A percentile compares a stretch with the other conserved stretches of the same genome.
These are phyloP conservation scores for Chionoecetes opilio DNA, from an alignment of 1,140 invertebrate genomes.

Conservation along the genomic window DNA sequence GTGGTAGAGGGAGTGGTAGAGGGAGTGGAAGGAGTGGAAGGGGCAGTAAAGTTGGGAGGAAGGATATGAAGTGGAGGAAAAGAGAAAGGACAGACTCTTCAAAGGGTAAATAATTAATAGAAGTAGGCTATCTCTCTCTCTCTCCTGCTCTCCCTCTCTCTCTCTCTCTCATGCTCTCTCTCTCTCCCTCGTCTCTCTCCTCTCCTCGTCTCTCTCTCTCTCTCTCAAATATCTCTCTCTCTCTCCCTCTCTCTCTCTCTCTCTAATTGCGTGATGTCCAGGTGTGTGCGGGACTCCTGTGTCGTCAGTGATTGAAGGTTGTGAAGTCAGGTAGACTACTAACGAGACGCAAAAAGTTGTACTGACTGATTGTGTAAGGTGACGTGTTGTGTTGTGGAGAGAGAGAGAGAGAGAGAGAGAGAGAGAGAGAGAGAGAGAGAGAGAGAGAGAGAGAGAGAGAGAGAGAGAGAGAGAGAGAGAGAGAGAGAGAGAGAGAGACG, in stretches of 20 bases:
- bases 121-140: background rate
- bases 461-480: constrained; percentile 12
- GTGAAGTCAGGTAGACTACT: too few species aligned
- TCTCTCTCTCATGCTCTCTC: constrained; percentile 36
- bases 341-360: background rate
- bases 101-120: background rate
- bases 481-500: background rate
- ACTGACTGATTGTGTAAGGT: constrained; percentile 27
- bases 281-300: background rate
- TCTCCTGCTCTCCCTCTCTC: background rate
- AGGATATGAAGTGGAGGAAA: background rate
- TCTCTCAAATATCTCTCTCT: background rate
- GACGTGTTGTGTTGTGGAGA: background rate
- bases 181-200: constrained; percentile 40
- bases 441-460: constrained; percentile 54
- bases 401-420: constrained; percentile 56
- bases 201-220: too few species aligned
- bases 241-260: constrained; percentile 46
- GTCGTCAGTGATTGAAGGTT: background rate
- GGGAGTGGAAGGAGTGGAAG: background rate
- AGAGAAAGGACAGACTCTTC: background rate
- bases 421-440: constrained; percentile 55
- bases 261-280: background rate
- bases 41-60: background rate
- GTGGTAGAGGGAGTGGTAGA: background rate